These are phyloP conservation scores for Gymnocypris eckloni DNA, from an alignment of 2,797 vertebrate species.

Conservation along the genomic window DNA sequence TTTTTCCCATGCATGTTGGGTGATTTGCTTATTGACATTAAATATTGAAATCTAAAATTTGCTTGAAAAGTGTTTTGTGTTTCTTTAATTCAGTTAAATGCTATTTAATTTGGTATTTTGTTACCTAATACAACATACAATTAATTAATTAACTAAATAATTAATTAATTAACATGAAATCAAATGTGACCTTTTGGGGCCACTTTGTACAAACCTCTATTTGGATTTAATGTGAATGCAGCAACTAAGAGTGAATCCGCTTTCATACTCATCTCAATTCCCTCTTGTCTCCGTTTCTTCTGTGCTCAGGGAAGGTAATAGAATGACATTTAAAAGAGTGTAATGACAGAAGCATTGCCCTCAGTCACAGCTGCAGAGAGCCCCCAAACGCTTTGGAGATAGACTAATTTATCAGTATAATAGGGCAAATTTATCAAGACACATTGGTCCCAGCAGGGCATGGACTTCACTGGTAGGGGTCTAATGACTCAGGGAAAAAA, in stretches of 20 bases:
- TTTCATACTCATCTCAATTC: conserved; percentile 37
- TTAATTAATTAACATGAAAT: neutral
- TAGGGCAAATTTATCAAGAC: conserved; percentile 73
- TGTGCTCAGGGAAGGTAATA: conserved; percentile 55
- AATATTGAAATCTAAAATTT: neutral
- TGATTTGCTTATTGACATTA: neutral
- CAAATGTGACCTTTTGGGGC: neutral
- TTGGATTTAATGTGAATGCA: conserved; percentile 10
- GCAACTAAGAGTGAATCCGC: conserved; percentile 53
- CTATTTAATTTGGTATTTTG: neutral
- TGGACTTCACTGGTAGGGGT: conserved; percentile 64
- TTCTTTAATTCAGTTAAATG: neutral
- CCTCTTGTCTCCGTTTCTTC: conserved; percentile 38
- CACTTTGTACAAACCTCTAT: neutral
- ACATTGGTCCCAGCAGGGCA: conserved; percentile 68
- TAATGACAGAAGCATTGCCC: conserved; percentile 67
- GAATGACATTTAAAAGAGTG: conserved; percentile 64
- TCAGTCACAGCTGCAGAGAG: conserved; percentile 58
- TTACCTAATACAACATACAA: neutral
- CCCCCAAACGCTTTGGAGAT: conserved; percentile 58
- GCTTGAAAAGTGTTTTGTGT: neutral
- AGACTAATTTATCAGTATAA: conserved; percentile 76
- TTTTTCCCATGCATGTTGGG: too few species aligned
- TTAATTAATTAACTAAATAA: too few species aligned
- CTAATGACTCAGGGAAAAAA: conserved; percentile 69